Conservation (phyloP, 1,140 invertebrate genomes). For the Whitmania pigra region DNA sequence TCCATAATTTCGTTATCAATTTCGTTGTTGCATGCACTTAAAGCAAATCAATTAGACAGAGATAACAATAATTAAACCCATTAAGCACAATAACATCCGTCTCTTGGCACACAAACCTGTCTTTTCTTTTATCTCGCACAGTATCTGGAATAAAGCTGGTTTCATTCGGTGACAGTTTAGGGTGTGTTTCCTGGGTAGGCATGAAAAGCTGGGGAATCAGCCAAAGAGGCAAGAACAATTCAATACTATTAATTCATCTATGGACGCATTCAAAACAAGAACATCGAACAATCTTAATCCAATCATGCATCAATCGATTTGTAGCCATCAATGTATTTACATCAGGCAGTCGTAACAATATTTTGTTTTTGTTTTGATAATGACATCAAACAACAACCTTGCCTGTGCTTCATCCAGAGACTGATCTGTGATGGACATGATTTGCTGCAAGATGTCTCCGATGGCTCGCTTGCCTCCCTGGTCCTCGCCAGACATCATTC, state of each 20-base stretch:
- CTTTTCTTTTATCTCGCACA: constrained; percentile 47
- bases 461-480: constrained; percentile 34
- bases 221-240: background rate
- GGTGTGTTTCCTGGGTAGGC: constrained; percentile 41
- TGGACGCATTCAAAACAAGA: no score
- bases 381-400: constrained; percentile 47
- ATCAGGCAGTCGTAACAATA: no score
- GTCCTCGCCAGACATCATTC: constrained; percentile 7
- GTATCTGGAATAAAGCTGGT: constrained; percentile 42
- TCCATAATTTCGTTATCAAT: no score
- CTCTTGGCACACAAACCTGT: constrained; percentile 33
- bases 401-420: constrained; percentile 94
- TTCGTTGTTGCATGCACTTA: no score
- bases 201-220: constrained; percentile 13
- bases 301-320: no score
- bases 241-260: no score
- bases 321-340: no score
- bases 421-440: constrained; percentile 97
- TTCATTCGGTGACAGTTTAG: constrained; percentile 44
- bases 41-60: no score
- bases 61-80: no score
- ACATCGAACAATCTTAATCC: no score
- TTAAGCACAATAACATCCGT: background rate
- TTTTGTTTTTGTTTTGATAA: background rate
- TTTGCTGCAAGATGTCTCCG: constrained; percentile 69